Evolutionary conservation across 2,113 vertebrate genomes (phyloP).

Genomic region (Dipodomys spectabilis): DNA sequence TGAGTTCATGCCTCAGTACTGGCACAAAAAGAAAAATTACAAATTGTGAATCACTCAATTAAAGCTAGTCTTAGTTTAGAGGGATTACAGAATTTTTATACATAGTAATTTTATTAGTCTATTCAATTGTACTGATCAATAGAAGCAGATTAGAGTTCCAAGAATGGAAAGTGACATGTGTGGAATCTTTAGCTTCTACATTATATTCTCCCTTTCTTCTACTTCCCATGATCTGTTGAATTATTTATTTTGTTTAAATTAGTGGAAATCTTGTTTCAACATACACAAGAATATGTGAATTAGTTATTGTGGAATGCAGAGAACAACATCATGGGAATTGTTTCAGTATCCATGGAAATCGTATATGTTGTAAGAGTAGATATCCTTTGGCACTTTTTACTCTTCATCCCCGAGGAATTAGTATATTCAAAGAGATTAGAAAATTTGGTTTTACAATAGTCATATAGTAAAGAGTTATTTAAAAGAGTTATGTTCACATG

Average conservation of each 20-base stretch:
- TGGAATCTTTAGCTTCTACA: background rate
- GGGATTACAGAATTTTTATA: background rate
- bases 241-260: background rate
- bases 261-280: conserved; percentile 23
- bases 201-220: background rate
- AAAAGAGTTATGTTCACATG: background rate
- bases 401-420: background rate
- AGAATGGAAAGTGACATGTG: background rate
- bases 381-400: background rate
- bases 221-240: background rate
- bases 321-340: background rate
- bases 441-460: background rate
- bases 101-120: background rate
- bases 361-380: background rate
- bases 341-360: background rate
- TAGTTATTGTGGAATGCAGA: background rate
- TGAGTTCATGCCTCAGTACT: too few relatives aligned
- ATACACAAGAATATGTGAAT: background rate
- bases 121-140: background rate
- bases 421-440: background rate
- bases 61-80: background rate
- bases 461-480: background rate
- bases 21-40: background rate
- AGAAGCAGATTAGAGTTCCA: background rate
- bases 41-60: background rate